Conservation (phyloP, 2,888 invertebrate species). For the Trissolcus brochymenae region DNA sequence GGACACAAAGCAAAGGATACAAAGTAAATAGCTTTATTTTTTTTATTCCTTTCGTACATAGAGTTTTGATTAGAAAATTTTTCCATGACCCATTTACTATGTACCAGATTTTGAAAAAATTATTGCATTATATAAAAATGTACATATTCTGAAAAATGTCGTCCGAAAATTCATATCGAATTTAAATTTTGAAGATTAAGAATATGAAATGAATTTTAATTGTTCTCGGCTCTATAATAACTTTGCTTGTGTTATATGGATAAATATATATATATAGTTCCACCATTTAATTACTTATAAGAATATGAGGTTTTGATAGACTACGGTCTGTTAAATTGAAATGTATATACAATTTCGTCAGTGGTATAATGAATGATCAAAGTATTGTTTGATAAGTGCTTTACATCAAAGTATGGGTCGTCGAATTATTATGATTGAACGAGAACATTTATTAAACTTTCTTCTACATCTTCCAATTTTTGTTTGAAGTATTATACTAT, state of each 20-base stretch:
- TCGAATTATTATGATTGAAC: no score
- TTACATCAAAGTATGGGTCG: no score
- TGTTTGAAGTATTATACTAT: no score
- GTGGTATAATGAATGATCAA: no score
- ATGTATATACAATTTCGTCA: no score
- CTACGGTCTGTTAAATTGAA: no score
- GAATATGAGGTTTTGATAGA: no score
- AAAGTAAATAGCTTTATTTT: conserved; percentile 9
- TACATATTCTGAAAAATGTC: conserved; percentile 27
- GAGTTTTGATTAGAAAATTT: conserved; percentile 1
- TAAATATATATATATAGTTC: neutral
- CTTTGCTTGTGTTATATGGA: no score
- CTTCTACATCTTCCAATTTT: conserved; percentile 2
- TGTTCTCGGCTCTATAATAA: no score
- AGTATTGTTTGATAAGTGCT: no score
- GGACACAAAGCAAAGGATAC: conserved; percentile 5
- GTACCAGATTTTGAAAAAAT: neutral
- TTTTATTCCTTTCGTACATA: neutral
- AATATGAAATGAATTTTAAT: no score
- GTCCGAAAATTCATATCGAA: conserved; percentile 21
- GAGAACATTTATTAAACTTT: no score
- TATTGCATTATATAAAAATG: conserved; percentile 12
- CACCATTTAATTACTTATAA: neutral
- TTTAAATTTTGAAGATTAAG: neutral
- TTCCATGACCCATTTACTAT: conserved; percentile 9